These are phyloP conservation scores for Synergus gifuensis DNA, from an alignment of 2,888 invertebrate genomes.

Conservation along the genomic window DNA sequence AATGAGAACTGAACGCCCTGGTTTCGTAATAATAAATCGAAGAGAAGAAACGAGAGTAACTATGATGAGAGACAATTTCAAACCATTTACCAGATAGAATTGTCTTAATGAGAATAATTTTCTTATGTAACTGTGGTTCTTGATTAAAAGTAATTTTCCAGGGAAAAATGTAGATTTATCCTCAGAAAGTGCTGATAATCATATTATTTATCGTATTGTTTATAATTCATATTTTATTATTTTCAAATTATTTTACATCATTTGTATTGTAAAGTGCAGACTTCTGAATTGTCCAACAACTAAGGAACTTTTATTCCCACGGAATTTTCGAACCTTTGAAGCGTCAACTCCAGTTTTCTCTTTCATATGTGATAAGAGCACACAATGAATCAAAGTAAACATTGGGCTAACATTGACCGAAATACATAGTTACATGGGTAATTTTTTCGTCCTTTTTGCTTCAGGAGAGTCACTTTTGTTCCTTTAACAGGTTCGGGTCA, in stretches of 20 bases:
- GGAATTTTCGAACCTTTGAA: too few relatives aligned
- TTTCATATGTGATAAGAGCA: neutral
- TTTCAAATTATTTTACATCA: neutral
- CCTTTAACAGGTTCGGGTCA: neutral
- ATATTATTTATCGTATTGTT: too few relatives aligned
- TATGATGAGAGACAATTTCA: constrained; percentile 1
- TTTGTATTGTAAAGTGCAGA: neutral
- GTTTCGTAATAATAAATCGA: constrained; percentile 2
- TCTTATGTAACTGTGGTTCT: neutral
- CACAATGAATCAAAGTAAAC: neutral
- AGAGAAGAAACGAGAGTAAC: constrained; percentile 13
- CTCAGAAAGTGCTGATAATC: neutral
- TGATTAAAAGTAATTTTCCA: neutral
- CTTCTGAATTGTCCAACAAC: too few relatives aligned
- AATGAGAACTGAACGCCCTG: neutral
- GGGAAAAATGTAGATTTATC: neutral
- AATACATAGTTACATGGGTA: neutral
- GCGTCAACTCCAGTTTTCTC: too few relatives aligned
- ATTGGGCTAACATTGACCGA: neutral
- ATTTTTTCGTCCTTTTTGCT: neutral
- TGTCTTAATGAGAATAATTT: neutral
- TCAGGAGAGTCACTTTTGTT: neutral
- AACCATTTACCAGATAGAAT: neutral
- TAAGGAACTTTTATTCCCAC: neutral
- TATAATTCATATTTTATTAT: neutral